phyloP scores from a whole-genome alignment of 2,888 invertebrate species.

The Masnerella sp. region DNA sequence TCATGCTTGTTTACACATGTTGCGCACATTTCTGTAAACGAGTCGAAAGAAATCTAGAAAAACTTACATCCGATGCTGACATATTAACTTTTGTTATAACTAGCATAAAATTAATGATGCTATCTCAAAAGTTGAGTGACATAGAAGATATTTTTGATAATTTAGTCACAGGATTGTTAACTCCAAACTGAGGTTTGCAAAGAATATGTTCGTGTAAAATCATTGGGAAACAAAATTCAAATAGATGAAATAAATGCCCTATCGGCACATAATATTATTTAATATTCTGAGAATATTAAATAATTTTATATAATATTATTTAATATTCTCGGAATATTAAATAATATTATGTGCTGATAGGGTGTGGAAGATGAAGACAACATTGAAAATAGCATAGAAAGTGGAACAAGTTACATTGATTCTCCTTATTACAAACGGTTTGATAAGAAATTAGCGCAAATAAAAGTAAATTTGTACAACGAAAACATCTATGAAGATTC shows the following conservation, averaged over 20 bases:
- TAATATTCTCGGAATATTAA: too few species aligned
- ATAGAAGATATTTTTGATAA: not conserved
- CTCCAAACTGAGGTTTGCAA: not conserved
- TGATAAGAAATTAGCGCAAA: not conserved
- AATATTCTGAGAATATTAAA: too few species aligned
- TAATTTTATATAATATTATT: too few species aligned
- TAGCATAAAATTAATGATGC: not conserved
- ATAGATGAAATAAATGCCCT: not conserved
- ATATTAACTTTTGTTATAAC: not conserved
- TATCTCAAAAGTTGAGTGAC: not conserved
- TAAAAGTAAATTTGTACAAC: not conserved
- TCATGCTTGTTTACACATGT: slow-evolving; percentile 3
- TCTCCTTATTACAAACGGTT: not conserved
- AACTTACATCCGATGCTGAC: not conserved
- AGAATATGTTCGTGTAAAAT: not conserved
- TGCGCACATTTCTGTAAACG: slow-evolving; percentile 4
- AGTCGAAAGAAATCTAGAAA: slow-evolving; percentile 1
- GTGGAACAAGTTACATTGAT: not conserved
- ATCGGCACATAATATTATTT: too few species aligned
- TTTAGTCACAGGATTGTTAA: not conserved
- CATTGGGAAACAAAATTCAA: not conserved
- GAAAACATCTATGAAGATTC: not conserved
- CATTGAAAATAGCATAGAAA: not conserved
- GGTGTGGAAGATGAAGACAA: not conserved
- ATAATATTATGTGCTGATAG: too few species aligned